Percentiles rank a stretch among this genome's conserved stretches.
Conservation (phyloP, 1,140 invertebrate species). For the Varroa destructor region DNA sequence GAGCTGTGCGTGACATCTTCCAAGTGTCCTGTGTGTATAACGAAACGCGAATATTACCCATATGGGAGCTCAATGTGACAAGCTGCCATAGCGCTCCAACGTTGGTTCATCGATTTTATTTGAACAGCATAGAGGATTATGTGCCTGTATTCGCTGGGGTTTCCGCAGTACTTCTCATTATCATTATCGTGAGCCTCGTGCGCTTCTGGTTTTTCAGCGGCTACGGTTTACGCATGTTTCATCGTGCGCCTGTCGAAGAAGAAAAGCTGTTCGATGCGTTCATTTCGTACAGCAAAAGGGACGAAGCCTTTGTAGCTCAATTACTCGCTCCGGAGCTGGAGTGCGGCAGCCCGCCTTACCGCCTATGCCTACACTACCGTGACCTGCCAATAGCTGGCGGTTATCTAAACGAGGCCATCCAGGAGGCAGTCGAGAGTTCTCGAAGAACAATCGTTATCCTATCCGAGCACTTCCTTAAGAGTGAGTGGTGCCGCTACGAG, state of each 20-base stretch:
- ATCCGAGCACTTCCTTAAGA: slow-evolving; percentile 81
- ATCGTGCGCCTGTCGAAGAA: slow-evolving; percentile 48
- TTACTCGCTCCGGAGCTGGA: slow-evolving; percentile 40
- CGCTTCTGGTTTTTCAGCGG: slow-evolving; percentile 75
- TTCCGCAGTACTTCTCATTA: slow-evolving; percentile 26
- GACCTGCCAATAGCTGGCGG: slow-evolving; percentile 65
- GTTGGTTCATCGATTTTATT: slow-evolving; percentile 11
- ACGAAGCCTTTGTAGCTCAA: slow-evolving; percentile 75
- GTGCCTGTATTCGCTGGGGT: not conserved
- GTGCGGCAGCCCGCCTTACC: slow-evolving; percentile 62
- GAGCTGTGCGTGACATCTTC: slow-evolving; percentile 36
- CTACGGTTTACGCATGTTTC: slow-evolving; percentile 59
- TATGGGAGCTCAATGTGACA: slow-evolving; percentile 32
- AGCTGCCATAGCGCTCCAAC: not conserved
- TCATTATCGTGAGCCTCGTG: slow-evolving; percentile 42
- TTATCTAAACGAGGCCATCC: slow-evolving; percentile 68
- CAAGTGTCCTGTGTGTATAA: slow-evolving; percentile 34
- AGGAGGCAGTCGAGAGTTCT: slow-evolving; percentile 74
- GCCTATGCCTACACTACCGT: slow-evolving; percentile 73
- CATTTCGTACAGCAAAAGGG: slow-evolving; percentile 79
- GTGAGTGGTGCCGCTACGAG: slow-evolving; percentile 81
- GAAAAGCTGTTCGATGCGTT: slow-evolving; percentile 86
- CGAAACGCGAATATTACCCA: slow-evolving; percentile 5
- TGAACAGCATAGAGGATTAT: slow-evolving; percentile 45
- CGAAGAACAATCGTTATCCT: slow-evolving; percentile 75